These are phyloP conservation scores for Drosophila trichaetosa DNA, from an alignment of 2,888 invertebrate genomes.

Conservation along the genomic window DNA sequence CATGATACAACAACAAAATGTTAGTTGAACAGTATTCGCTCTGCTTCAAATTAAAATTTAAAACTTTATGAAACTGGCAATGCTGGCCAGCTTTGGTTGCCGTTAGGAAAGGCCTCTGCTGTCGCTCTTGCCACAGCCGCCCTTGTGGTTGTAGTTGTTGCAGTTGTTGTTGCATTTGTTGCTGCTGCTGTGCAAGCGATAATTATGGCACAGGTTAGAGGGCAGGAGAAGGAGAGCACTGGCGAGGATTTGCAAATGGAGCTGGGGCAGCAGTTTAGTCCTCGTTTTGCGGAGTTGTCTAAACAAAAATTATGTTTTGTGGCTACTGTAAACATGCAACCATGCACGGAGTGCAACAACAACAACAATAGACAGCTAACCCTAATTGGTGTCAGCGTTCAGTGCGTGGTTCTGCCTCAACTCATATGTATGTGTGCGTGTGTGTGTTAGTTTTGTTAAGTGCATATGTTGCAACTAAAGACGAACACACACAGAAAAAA, in stretches of 20 bases:
- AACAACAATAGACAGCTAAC: constrained; percentile 47
- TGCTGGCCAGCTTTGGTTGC: constrained; percentile 48
- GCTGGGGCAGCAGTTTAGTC: constrained; percentile 37
- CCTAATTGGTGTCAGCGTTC: constrained; percentile 79
- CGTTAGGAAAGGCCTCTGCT: constrained; percentile 12
- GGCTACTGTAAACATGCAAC: constrained; percentile 76
- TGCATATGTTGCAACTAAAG: constrained; percentile 69
- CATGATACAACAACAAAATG: neutral
- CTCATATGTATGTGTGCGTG: constrained; percentile 10
- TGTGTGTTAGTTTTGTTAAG: constrained; percentile 40
- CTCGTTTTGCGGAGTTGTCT: constrained; percentile 62
- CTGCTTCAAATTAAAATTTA: constrained; percentile 23
- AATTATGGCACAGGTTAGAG: constrained; percentile 42
- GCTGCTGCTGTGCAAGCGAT: constrained; percentile 36
- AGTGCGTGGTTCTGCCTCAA: constrained; percentile 43
- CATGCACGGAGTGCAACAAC: constrained; percentile 59
- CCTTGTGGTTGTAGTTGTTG: neutral
- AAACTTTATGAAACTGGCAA: constrained; percentile 41
- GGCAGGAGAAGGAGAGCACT: neutral
- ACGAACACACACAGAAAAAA: constrained; percentile 56
- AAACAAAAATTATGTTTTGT: constrained; percentile 78
- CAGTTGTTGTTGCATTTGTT: constrained; percentile 19
- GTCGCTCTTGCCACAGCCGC: neutral
- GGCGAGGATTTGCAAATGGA: neutral
- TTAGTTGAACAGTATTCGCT: constrained; percentile 1